A percentile compares a stretch with the other conserved stretches of the same genome.
These are phyloP conservation scores for Morus bassanus DNA, from an alignment of 2,797 vertebrate species.

Conservation along the genomic window DNA sequence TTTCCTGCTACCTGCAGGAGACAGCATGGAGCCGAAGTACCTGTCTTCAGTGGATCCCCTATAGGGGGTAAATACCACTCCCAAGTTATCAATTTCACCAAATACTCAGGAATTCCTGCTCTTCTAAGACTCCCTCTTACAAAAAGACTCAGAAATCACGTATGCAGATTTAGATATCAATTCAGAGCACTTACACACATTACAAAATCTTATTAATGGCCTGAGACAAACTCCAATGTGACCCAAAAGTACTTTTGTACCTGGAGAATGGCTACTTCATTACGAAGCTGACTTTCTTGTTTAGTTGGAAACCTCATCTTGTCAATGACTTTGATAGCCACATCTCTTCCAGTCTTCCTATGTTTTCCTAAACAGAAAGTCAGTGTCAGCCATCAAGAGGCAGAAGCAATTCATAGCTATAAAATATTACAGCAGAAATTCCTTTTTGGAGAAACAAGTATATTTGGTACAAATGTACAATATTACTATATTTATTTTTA, in stretches of 20 bases:
- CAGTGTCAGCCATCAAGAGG: neutral
- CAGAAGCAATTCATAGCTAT: neutral
- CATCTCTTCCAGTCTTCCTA: constrained; percentile 95
- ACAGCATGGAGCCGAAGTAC: neutral
- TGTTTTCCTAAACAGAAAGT: constrained; percentile 86
- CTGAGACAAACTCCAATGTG: neutral
- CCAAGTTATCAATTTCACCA: neutral
- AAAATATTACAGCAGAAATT: neutral
- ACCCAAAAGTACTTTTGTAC: constrained; percentile 69
- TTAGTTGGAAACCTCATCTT: constrained; percentile 99
- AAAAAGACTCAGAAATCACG: neutral
- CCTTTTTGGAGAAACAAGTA: neutral
- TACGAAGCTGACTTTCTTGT: constrained; percentile 97
- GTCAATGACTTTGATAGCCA: constrained; percentile 98
- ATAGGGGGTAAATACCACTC: accelerated
- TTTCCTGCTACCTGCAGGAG: neutral
- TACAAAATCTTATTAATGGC: neutral
- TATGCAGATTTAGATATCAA: neutral
- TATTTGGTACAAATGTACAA: neutral
- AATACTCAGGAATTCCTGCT: neutral
- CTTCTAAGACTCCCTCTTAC: neutral
- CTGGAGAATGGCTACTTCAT: constrained; percentile 98
- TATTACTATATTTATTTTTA: neutral
- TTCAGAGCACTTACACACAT: neutral
- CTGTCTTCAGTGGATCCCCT: neutral